Evolutionary conservation across 1,140 invertebrate species (phyloP), one percentile per base, ranked within the genome.

Genomic region (Ceratosolen fusciceps): DNA sequence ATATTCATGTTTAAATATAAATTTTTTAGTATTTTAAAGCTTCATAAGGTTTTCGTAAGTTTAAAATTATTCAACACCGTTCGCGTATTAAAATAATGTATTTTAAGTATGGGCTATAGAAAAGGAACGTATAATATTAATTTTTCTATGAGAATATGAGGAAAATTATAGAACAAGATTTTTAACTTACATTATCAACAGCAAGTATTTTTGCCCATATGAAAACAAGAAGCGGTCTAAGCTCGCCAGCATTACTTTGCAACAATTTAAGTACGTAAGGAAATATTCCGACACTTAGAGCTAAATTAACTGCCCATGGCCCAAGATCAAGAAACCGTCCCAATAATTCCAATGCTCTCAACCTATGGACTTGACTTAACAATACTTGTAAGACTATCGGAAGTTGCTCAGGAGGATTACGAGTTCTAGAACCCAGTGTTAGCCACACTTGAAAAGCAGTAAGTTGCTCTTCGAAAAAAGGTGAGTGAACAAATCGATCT

Each of bases 161-260:
- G n/a, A n/a, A n/a, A n/a, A n/a, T n/a, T n/a, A n/a, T 8, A 70
- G 29, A 65, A 58, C 65, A 67, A 24, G 72, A 65, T 79, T 76
- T 54, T 81, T 43, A 52, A 93, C 93, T 93, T 89, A 97, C 97
- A 89, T 94, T 95, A 90, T 99, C 98, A 16, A 99, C 97, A 77
- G 98, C 97, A 67, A 99, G 91, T 83, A 99, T 99, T 92, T 99
- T 99, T 9, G 98, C 98, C 98, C 98, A 99, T 82, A 99, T 99
- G 87, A 98, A 99, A 39, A 99, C 97, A 70, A 99, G 92, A 52
- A 98, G 92, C 14, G 97, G 96, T 47, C 98, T 92, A 74, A 99
- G 91, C 89, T 99, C 98, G 83, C 94, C 93, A 2, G 97, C 97
- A 81, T 95, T 96, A 83, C 97, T 97, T 91, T 99, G 98, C 62